Conservation (phyloP, 2,888 invertebrate species). For the Podotricha telesiphe region DNA sequence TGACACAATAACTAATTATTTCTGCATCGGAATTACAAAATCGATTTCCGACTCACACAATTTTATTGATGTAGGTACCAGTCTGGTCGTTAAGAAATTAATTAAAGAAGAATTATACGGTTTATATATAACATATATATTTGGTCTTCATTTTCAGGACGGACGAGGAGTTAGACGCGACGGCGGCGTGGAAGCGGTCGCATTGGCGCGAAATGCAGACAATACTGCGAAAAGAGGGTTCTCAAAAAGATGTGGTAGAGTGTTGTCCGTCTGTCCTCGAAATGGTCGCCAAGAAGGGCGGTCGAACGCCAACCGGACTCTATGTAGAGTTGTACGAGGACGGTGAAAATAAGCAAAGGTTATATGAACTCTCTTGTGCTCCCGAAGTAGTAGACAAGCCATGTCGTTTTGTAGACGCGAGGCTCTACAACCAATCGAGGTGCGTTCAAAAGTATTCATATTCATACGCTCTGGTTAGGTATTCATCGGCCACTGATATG, state of each 20-base stretch:
- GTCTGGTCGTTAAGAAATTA: too few relatives aligned
- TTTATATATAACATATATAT: too few relatives aligned
- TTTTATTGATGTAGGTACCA: neutral
- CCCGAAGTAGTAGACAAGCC: conserved; percentile 87
- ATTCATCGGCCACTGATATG: conserved; percentile 74
- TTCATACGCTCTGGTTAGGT: conserved; percentile 91
- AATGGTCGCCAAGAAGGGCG: conserved; percentile 90
- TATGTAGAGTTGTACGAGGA: conserved; percentile 90
- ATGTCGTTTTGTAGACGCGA: conserved; percentile 89
- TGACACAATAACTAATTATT: neutral
- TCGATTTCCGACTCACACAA: neutral
- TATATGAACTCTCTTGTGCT: conserved; percentile 92
- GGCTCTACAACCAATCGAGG: conserved; percentile 86
- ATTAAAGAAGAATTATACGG: too few relatives aligned
- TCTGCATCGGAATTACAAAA: neutral
- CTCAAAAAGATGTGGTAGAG: conserved; percentile 83
- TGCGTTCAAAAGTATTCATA: conserved; percentile 93
- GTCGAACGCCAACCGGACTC: conserved; percentile 88
- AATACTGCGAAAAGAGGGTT: conserved; percentile 82
- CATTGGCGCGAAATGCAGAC: conserved; percentile 86
- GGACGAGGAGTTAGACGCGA: conserved; percentile 72
- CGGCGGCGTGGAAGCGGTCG: conserved; percentile 80
- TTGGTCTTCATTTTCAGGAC: conserved; percentile 54
- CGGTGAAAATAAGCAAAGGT: conserved; percentile 86
- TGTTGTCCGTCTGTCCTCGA: conserved; percentile 92